Evolutionary conservation across 2,113 vertebrate genomes (phyloP).

Genomic region (Leptosomus discolor): DNA sequence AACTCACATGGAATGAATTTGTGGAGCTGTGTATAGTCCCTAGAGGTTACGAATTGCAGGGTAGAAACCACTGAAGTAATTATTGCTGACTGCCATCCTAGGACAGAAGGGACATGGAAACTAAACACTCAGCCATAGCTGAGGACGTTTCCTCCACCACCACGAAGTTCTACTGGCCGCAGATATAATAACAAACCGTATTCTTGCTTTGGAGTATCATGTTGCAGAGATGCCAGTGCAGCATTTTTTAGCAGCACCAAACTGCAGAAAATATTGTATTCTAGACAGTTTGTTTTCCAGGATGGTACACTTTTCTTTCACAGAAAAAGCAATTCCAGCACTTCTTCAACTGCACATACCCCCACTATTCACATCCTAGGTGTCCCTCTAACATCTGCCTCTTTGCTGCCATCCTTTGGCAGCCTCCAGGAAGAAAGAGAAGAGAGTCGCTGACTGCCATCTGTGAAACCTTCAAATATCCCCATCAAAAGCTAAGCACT

Average conservation of each 20-base stretch:
- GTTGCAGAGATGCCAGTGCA: slow-evolving; percentile 43
- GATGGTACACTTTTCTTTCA: background rate
- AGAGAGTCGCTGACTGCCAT: background rate
- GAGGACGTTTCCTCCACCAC: background rate
- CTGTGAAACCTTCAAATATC: slow-evolving; percentile 41
- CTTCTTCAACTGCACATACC: background rate
- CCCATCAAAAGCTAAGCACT: slow-evolving; percentile 35
- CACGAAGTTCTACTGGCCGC: background rate
- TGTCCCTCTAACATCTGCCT: background rate
- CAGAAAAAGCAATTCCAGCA: background rate
- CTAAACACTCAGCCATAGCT: slow-evolving; percentile 32
- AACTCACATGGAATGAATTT: slow-evolving; percentile 4
- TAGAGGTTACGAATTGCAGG: slow-evolving; percentile 31
- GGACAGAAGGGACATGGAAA: slow-evolving; percentile 44
- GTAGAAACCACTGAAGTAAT: slow-evolving; percentile 45
- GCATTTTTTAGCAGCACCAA: slow-evolving; percentile 20
- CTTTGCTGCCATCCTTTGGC: slow-evolving; percentile 58
- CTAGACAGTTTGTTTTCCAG: background rate
- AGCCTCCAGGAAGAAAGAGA: slow-evolving; percentile 9
- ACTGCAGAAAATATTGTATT: background rate
- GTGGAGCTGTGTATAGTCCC: background rate
- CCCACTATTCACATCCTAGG: background rate
- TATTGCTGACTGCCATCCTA: slow-evolving; percentile 46
- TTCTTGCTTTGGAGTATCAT: slow-evolving; percentile 2
- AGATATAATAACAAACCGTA: slow-evolving; percentile 14